Conservation (phyloP, 2,113 vertebrate genomes). For the Nannospalax galili region DNA sequence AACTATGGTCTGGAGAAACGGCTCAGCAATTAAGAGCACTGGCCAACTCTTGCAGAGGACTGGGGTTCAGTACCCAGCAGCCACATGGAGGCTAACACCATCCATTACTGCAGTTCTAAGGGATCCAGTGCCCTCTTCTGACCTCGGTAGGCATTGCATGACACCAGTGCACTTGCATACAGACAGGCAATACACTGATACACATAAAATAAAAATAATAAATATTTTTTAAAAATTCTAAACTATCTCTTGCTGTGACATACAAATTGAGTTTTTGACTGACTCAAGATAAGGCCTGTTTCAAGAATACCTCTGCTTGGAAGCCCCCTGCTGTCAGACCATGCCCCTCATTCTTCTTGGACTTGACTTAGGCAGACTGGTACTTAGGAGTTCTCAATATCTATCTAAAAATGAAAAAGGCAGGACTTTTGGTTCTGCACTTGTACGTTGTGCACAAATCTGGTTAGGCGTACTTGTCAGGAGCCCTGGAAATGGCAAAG, state of each 20-base stretch:
- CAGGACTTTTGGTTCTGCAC: not conserved
- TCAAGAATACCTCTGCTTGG: not conserved
- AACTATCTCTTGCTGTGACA: not conserved
- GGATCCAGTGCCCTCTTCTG: no score
- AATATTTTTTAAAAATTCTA: not conserved
- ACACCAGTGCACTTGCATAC: no score
- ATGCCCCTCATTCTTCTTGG: not conserved
- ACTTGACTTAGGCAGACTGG: not conserved
- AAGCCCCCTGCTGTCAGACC: not conserved
- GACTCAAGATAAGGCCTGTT: no score
- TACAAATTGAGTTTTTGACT: not conserved
- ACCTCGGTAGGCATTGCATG: no score
- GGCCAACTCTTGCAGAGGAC: not conserved
- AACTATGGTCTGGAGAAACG: no score
- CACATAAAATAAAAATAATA: no score
- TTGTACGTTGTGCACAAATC: not conserved
- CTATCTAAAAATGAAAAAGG: not conserved
- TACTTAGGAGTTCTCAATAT: not conserved
- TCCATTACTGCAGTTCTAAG: no score
- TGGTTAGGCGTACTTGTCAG: not conserved
- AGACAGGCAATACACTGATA: no score
- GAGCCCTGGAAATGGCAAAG: not conserved
- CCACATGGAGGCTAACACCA: no score
- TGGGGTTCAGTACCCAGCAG: no score
- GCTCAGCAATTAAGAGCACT: not conserved